Evolutionary conservation across 2,797 vertebrate species (phyloP), one percentile per base, ranked within the genome.

Genomic region (Eidolon dupreanum): DNA sequence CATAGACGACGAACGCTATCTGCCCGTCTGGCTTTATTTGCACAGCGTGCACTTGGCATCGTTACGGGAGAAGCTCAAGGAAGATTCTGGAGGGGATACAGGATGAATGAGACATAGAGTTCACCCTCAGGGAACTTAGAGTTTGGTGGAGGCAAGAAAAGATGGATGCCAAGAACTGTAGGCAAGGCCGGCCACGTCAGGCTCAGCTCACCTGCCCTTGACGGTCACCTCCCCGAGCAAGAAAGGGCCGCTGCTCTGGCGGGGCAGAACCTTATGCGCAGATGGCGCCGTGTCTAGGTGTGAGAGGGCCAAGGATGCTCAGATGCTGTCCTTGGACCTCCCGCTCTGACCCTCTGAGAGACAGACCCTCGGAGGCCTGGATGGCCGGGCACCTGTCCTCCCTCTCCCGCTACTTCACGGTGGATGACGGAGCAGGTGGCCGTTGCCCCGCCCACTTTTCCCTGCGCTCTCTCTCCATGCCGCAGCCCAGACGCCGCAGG

Each of bases 1-100:
- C 10, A 9, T 10, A 10, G 0, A 26, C 65, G n/a, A 5, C 22
- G 20, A 17, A 8, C 0, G 3, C 31, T 24, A 2, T 2, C 0
- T 0, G 0, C 46, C 41, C 8, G 0, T 36, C 46, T 10, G 65
- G 33, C 41, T 38, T 17, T 38, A 9, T 2, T 15, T 13, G 1
- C 12, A 19, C 20, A 8, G 22, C 7, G 1, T 5, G 24, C 24
- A 1, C 6, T n/a, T 33, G 2, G 2, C 11, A 6, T 0, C n/a
- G 1, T 9, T 0, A 24, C 2, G 0, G 49, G 15, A 12, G 33
- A 28, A 16, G 49, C 31, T 20, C 41, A 3, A 26, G 33, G 16
- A 59, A 43, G 19, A 1, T 6, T 43, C n/a, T 15, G 1, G 4
- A n/a, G n/a, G 6, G 26, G 16, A 12, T 8, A 7, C 49, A 9